Base-by-base conservation (phyloP, 2,888 invertebrate genomes). In the Trichopoda pennipes region DNA sequence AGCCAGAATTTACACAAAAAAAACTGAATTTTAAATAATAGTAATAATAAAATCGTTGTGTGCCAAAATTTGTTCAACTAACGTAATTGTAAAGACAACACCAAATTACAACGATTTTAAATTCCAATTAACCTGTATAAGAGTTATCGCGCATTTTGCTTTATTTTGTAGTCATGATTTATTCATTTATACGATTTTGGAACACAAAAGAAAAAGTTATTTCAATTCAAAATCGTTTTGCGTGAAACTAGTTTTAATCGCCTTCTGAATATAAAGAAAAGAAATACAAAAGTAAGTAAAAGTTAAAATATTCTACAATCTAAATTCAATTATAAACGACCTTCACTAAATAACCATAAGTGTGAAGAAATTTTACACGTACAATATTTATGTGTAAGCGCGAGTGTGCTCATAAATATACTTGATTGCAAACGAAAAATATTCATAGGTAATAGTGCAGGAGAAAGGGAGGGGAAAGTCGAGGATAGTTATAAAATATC, bases 51-150 rank as follows among this genome's bases (percentile, higher is more conserved):
- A 28, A 53, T 53, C 53, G 16, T 16, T 44, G 63, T 53, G 32
- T 63, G 53, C 19, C 53, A 63, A 72, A 51, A 60, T 44, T 47
- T 47, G 47, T 64, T 10, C 47, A 55, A 28, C 44, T 61, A 55
- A 28, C 44, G 53, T 64, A 63, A 56, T 74, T 74, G 73, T 35
- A n/a, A 23, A 55, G 35, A 64, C 56, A 66, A 64, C 64, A 64
- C 17, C 47, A 64, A 64, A 64, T 66, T 16, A 63, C 56, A 74
- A 56, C 35, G 23, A 49, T 64, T 74, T 56, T 17, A 49, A 49
- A 74, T 74, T 74, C 56, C 74, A 74, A 49, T 64, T 74, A 74
- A 35, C 64, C 55, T 64, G 14, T 44, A 28, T 21, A 56, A 64
- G 17, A 56, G 56, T 56, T 56, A 44, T 17, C 63, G 44, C 17